Percentiles rank a stretch among this genome's conserved stretches.
Evolutionary conservation across 1,140 invertebrate genomes (phyloP).

Genomic region (Paracyclopina nana): DNA sequence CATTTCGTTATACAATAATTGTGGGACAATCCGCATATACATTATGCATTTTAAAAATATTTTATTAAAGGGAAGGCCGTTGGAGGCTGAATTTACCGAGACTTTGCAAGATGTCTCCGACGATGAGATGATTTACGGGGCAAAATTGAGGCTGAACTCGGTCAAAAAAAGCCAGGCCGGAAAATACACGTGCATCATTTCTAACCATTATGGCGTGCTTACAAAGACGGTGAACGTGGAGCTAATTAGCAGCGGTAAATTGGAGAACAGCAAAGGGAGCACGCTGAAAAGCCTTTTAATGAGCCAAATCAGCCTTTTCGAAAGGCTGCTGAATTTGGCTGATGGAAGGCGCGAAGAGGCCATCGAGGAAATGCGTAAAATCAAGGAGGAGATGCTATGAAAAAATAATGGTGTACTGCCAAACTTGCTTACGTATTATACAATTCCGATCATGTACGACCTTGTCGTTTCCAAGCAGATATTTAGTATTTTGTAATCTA

Average conservation of each 20-base stretch:
- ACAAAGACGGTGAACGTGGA: background rate
- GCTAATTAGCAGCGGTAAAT: background rate
- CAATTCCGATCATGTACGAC: too few relatives aligned
- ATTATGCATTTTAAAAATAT: too few relatives aligned
- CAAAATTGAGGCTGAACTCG: background rate
- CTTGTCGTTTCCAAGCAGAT: too few relatives aligned
- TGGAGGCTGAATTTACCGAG: background rate
- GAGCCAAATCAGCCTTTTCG: background rate
- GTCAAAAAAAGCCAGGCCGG: background rate
- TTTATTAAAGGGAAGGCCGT: background rate
- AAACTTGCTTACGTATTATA: too few relatives aligned
- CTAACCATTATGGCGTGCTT: background rate
- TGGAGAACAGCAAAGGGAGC: background rate
- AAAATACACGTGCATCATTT: slow-evolving; percentile 2
- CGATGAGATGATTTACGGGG: background rate
- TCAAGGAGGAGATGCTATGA: too few relatives aligned
- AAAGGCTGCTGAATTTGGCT: too few relatives aligned
- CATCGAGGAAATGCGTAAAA: too few relatives aligned
- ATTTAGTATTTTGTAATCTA: too few relatives aligned
- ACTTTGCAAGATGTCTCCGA: background rate
- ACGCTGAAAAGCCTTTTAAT: background rate
- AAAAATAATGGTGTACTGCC: too few relatives aligned
- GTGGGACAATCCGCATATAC: too few relatives aligned
- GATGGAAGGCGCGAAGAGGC: too few relatives aligned
- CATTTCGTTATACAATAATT: too few relatives aligned